Percentiles rank a stretch among this genome's conserved stretches.
Evolutionary conservation across 2,888 invertebrate species (phyloP).

Genomic region (Auanema freiburgensis): DNA sequence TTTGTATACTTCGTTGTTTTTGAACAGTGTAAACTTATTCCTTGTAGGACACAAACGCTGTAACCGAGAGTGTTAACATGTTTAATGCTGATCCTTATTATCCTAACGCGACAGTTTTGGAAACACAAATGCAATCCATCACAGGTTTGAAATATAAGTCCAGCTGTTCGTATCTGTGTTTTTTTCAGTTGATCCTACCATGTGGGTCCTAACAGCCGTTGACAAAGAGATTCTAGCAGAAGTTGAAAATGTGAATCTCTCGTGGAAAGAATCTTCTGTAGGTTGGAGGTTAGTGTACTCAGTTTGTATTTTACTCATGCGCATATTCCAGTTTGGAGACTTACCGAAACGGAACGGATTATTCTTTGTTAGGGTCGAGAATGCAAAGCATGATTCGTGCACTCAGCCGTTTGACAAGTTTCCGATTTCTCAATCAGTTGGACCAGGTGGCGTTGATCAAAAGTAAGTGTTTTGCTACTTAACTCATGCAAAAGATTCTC

Average conservation of each 20-base stretch:
- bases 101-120: neutral
- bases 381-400: constrained; percentile 7
- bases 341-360: neutral
- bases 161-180: neutral
- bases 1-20: constrained; percentile 13
- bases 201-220: constrained; percentile 10
- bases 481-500: too few relatives aligned
- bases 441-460: constrained; percentile 7
- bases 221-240: constrained; percentile 12
- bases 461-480: neutral
- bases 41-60: neutral
- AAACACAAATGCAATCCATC: neutral
- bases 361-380: constrained; percentile 2
- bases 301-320: neutral
- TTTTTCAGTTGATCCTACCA: constrained; percentile 13
- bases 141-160: neutral
- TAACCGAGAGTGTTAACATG: constrained; percentile 8
- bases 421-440: constrained; percentile 1
- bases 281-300: neutral
- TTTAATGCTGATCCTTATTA: constrained; percentile 4
- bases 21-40: constrained; percentile 1
- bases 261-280: constrained; percentile 7
- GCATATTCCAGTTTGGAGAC: neutral
- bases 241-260: constrained; percentile 5
- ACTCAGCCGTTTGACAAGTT: neutral